Conservation (phyloP, 1,140 invertebrate genomes). For the Parapsyche elsis region DNA sequence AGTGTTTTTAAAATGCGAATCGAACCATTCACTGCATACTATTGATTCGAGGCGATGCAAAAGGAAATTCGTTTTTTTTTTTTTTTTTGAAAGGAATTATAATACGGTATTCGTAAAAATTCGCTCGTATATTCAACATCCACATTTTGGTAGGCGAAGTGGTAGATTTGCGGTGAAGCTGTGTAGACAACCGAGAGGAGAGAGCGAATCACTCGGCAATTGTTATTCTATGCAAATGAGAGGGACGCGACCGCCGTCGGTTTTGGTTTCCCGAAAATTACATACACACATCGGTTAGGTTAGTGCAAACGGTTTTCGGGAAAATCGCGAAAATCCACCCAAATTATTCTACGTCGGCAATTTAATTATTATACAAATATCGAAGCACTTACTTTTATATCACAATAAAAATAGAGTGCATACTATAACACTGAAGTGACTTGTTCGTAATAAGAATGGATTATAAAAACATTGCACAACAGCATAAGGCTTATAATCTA, state of each 20-base stretch:
- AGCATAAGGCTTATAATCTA: no score
- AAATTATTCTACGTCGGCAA: no score
- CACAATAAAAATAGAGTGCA: no score
- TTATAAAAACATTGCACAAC: no score
- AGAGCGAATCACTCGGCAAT: conserved; percentile 53
- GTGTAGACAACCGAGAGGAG: conserved; percentile 39
- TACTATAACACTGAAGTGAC: no score
- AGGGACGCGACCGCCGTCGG: conserved; percentile 48
- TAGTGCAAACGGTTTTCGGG: background rate
- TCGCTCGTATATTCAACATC: background rate
- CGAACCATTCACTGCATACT: no score
- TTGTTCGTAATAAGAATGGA: no score
- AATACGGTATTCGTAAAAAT: background rate
- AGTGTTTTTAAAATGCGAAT: no score
- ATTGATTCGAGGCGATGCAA: no score
- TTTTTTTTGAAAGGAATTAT: background rate
- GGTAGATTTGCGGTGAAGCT: conserved; percentile 33
- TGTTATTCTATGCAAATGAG: conserved; percentile 57
- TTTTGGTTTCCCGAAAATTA: conserved; percentile 55
- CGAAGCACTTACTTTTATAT: no score
- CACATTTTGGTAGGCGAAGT: background rate
- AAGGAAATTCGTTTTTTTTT: no score
- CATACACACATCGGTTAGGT: conserved; percentile 51
- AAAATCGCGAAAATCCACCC: background rate
- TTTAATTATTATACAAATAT: no score